These are phyloP conservation scores for Heliconius nattereri DNA, from an alignment of 1,140 invertebrate genomes.

Conservation along the genomic window DNA sequence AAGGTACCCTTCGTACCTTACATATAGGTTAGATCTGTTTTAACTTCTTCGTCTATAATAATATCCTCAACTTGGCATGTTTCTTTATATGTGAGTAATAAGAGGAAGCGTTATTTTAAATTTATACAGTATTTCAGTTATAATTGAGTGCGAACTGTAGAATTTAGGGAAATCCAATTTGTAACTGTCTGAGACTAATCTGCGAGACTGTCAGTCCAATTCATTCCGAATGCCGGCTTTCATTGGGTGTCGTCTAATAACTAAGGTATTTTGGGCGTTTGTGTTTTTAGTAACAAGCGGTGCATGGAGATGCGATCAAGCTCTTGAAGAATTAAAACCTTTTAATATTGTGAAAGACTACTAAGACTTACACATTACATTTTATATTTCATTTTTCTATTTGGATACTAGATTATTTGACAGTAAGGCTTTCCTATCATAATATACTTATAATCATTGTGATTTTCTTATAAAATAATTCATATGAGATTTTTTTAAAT, in stretches of 20 bases:
- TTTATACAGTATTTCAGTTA: neutral
- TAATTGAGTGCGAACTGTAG: conserved; percentile 8
- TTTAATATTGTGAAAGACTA: neutral
- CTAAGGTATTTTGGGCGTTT: neutral
- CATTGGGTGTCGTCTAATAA: conserved; percentile 13
- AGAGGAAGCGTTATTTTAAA: neutral
- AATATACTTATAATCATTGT: too few relatives aligned
- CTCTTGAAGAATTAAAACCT: neutral
- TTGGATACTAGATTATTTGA: neutral
- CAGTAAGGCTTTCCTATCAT: neutral
- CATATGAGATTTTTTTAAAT: too few relatives aligned
- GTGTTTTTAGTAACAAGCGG: neutral
- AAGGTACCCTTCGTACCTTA: too few relatives aligned
- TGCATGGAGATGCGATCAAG: neutral
- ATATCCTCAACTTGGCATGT: too few relatives aligned
- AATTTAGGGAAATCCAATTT: conserved; percentile 9
- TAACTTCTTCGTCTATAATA: too few relatives aligned
- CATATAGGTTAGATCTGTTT: too few relatives aligned
- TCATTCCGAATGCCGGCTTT: neutral
- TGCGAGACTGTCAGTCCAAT: conserved; percentile 9
- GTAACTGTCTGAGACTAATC: conserved; percentile 5
- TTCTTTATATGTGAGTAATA: too few relatives aligned
- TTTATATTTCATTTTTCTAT: too few relatives aligned
- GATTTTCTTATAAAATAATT: too few relatives aligned
- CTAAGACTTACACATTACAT: neutral